Base-by-base conservation (phyloP, 2,113 vertebrate species). In the Eubucco bourcierii region DNA sequence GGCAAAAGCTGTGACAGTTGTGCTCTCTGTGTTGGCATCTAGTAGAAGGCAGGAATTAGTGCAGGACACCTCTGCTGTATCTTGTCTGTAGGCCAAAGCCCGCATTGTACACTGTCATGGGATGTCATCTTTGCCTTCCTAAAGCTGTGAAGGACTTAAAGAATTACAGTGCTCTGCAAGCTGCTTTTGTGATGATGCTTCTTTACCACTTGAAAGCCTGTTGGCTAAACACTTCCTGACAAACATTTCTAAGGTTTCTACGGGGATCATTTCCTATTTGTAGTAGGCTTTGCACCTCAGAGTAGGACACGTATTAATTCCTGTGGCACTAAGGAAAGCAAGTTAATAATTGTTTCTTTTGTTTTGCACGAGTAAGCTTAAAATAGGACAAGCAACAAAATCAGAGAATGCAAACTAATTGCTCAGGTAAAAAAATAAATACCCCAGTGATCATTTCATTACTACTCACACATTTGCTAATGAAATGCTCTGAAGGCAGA, bases 311-410 rank as follows among this genome's bases (percentile, higher is more conserved):
- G 72, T 82, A 74, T 82, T 91, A 67, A 87, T 86, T 90, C 90
- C 39, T 68, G 67, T 59, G 68, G 31, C 19, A 28, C 44, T 68
- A 21, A 83, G 76, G 68, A 70, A 93, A 64, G 29, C 41, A 86
- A 96, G 72, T 66, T 85, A 71, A 61, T 93, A 41, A 50, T 85
- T 80, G 19, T 91, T 84, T 84, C 64, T 34, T 91, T 75, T 34
- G 44, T 91, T 78, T 90, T 75, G 44, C 24, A n/a, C 23, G 6
- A 78, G 63, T 72, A 87, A 80, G 25, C 56, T 61, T 76, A 20
- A 66, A 74, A 2, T 8, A 70, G 77, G 81, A 47, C n/a, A 84
- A 44, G 59, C 23, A 91, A 46, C 10, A 84, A 84, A 91, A 91
- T 29, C 25, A 47, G 71, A 90, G 72, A 77, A 74, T 12, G 27